Percentiles rank a stretch among this genome's conserved stretches.
These are phyloP conservation scores for Recurvirostra avosetta DNA, from an alignment of 2,113 vertebrate species.

Conservation along the genomic window DNA sequence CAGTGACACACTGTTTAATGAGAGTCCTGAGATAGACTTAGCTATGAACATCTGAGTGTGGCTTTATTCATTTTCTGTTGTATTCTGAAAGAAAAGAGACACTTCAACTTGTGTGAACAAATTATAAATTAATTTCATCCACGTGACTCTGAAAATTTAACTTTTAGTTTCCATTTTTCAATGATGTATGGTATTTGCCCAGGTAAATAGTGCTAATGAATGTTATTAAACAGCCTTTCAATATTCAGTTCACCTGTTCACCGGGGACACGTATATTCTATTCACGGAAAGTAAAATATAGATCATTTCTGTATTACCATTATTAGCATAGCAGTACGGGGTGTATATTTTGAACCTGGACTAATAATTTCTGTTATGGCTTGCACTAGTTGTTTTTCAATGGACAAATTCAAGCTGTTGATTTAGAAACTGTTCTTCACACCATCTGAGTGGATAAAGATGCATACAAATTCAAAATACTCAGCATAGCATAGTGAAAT, in stretches of 20 bases:
- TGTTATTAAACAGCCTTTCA: background rate
- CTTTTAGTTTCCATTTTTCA: background rate
- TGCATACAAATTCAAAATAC: background rate
- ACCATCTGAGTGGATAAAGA: background rate
- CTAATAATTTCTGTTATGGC: background rate
- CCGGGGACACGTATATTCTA: background rate
- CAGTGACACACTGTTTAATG: background rate
- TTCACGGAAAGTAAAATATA: background rate
- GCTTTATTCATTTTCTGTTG: background rate
- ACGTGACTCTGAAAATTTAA: background rate
- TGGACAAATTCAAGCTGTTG: background rate
- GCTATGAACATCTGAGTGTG: background rate
- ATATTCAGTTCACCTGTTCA: background rate
- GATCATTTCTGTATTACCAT: background rate
- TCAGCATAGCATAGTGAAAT: background rate
- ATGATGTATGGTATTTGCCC: background rate
- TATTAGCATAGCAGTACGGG: background rate
- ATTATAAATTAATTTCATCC: background rate
- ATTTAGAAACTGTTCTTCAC: background rate
- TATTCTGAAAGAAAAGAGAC: background rate
- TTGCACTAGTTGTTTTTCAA: background rate
- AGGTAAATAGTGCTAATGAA: background rate
- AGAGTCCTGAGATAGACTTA: background rate
- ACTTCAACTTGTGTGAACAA: background rate
- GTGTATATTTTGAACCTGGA: background rate